A percentile compares a stretch with the other conserved stretches of the same genome.
phyloP scores from a whole-genome alignment of 2,888 invertebrate genomes.

The Spodoptera picta region DNA sequence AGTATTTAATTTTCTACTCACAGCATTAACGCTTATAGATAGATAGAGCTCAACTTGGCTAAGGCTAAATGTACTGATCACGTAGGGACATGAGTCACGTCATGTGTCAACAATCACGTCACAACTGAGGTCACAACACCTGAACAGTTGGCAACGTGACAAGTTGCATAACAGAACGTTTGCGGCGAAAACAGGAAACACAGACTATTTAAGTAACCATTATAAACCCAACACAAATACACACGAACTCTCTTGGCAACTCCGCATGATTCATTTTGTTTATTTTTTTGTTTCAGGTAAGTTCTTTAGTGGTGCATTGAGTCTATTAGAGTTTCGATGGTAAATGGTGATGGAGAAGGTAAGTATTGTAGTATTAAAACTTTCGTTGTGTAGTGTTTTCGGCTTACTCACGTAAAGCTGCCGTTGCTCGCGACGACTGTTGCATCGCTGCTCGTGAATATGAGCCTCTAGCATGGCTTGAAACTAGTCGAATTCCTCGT shows the following conservation, averaged over 20 bases:
- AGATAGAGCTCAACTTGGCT: too few species aligned
- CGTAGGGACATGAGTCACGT: slow-evolving; percentile 57
- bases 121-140: slow-evolving; percentile 80
- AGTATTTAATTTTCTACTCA: too few species aligned
- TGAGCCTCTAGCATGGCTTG: too few species aligned
- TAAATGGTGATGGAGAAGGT: too few species aligned
- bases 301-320: slow-evolving; percentile 38
- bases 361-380: too few species aligned
- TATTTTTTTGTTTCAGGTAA: slow-evolving; percentile 74
- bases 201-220: slow-evolving; percentile 77
- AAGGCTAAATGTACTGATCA: slow-evolving; percentile 13
- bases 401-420: too few species aligned
- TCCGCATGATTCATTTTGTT: slow-evolving; percentile 50
- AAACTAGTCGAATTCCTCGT: too few species aligned
- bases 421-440: too few species aligned
- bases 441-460: too few species aligned
- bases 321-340: too few species aligned
- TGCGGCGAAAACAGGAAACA: slow-evolving; percentile 84
- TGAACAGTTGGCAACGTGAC: slow-evolving; percentile 83
- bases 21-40: too few species aligned
- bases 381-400: too few species aligned
- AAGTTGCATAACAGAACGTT: slow-evolving; percentile 80
- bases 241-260: slow-evolving; percentile 43
- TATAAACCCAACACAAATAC: slow-evolving; percentile 63
- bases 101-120: slow-evolving; percentile 68